Evolutionary conservation across 2,797 vertebrate genomes (phyloP), one percentile per base, ranked within the genome.

Genomic region (Lepilemur ruficaudatus): DNA sequence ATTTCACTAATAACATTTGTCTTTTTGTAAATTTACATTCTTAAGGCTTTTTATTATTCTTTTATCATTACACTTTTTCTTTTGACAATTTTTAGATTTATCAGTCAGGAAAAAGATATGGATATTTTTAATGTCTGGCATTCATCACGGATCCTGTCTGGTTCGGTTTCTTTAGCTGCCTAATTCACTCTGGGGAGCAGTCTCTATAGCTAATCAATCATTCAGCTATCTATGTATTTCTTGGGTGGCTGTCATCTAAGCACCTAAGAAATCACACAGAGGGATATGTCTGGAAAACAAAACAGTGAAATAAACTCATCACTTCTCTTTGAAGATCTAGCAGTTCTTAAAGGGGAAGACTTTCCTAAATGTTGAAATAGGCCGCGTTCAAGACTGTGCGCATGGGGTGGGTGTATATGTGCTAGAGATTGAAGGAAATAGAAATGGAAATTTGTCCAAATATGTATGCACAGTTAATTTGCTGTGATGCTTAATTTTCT

Each of bases 231-330:
- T 91, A 4, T 17, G 4, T 76, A 81, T 96, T 97, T 95, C 50
- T 38, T 87, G 72, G 67, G 72, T 95, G 59, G 38, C n/a, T 94
- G 15, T 93, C 93, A 93, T 86, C 41, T 61, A 61, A 86, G 52
- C 9, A 65, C 0, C 38, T 67, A 87, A 93, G n/a, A 61, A 80
- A 94, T 93, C 32, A 92, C 67, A 69, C 30, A 63, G 23, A 89
- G 13, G 13, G 30, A 6, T 82, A 41, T 46, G 28, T 63, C 43
- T 95, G n/a, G 10, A 67, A 94, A 94, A 81, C 32, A 95, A 93
- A 95, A 72, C 7, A 78, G 1, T 86, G 52, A 61, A 52, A 80
- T 38, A 80, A 72, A 80, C 63, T 72, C 17, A 59, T 80, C 30
- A 76, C 11, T 89, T 76, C 20, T 63, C 22, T 86, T 91, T 75